Evolutionary conservation across 2,113 vertebrate genomes (phyloP), one percentile per base, ranked within the genome.

Genomic region (Cyanistes caeruleus): DNA sequence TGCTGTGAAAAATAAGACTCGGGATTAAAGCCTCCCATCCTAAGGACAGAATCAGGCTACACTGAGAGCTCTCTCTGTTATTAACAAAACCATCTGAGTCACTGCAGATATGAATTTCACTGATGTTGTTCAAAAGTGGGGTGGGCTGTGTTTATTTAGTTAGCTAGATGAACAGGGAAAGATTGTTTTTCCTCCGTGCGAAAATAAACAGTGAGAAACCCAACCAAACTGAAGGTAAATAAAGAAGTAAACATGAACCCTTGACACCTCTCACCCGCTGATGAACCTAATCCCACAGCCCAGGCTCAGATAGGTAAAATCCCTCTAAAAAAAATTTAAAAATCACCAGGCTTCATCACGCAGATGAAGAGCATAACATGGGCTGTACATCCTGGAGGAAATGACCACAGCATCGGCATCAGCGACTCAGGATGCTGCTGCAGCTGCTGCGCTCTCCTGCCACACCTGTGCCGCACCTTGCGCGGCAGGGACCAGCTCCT

Each of bases 1-100:
- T 25, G 72, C 85, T 90, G 86, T 84, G 90, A 90, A 97, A 97
- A 97, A 95, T 96, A 97, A 84, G 77, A 75, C n/a, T 89, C 14
- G 0, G 87, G 87, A 96, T 96, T 96, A 96, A 96, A 96, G 95
- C 51, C 83, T 94, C 77, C 79, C 58, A 58, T 90, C 73, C 90
- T 33, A 97, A 92, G 88, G 89, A 92, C 90, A 93, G 88, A 94
- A 93, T 73, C 77, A 87, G 88, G 84, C 93, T 94, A 79, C 65
- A 79, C 31, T 0, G 7, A 87, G 73, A 90, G 48, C 53, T 39
- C 16, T 27, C 73, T 84, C 75, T 91, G 49, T 92, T 96, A 95
- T 88, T 95, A 90, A 90, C 79, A 75, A 89, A 94, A 90, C 76
- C 64, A 68, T 90, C 86, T 64, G 80, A 96, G 92, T 93, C 92